These are phyloP conservation scores for Tachina grossa DNA, from an alignment of 2,888 invertebrate species.

Conservation along the genomic window DNA sequence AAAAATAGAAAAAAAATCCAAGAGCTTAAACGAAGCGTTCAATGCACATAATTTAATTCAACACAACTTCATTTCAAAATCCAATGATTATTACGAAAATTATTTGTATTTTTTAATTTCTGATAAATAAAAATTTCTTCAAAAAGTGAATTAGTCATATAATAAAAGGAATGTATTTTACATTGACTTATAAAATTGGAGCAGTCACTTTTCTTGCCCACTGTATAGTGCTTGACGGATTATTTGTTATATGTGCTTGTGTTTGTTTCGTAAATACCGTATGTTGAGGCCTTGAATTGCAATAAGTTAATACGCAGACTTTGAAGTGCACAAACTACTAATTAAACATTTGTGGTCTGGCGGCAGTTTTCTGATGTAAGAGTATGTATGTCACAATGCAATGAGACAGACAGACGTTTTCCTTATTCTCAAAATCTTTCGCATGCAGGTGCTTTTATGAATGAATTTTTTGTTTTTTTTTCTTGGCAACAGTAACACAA, in stretches of 20 bases:
- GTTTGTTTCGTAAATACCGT: slow-evolving; percentile 15
- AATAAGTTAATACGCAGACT: slow-evolving; percentile 36
- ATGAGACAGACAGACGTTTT: neutral
- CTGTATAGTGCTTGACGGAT: neutral
- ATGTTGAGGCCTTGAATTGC: slow-evolving; percentile 11
- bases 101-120: too few species aligned
- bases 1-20: neutral
- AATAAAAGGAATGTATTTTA: neutral
- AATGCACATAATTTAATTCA: too few species aligned
- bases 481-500: neutral
- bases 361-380: neutral
- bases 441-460: neutral
- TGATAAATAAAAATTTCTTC: too few species aligned
- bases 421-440: neutral
- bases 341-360: slow-evolving; percentile 34
- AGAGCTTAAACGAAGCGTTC: too few species aligned
- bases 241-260: neutral
- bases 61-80: too few species aligned
- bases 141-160: too few species aligned
- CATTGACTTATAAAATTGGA: neutral
- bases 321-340: slow-evolving; percentile 20
- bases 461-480: neutral
- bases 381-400: neutral
- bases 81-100: too few species aligned
- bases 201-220: neutral